phyloP scores from a whole-genome alignment of 1,140 invertebrate species.

The Helicoverpa armigera region DNA sequence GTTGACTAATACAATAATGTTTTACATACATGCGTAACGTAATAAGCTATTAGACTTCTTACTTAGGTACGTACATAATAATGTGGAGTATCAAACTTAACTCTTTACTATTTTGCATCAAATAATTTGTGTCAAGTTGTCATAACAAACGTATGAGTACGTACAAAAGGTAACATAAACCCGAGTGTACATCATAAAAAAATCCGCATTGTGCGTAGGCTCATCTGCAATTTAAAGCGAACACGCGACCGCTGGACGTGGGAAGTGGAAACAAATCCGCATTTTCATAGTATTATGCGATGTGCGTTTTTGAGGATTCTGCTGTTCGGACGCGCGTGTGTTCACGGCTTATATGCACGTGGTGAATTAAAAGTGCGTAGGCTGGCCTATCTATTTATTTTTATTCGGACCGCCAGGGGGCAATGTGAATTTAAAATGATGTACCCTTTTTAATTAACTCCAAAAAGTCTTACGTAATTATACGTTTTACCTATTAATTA shows the following conservation, averaged over 20 bases:
- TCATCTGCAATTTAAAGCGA: not conserved
- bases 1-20: slow-evolving; percentile 30
- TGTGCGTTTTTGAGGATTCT: not conserved
- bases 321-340: not conserved
- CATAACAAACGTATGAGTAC: too few species aligned
- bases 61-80: not conserved
- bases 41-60: slow-evolving; percentile 12
- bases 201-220: not conserved
- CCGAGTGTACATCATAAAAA: slow-evolving; percentile 1
- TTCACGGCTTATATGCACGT: not conserved
- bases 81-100: slow-evolving; percentile 1
- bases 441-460: not conserved
- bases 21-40: slow-evolving; percentile 14
- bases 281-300: not conserved
- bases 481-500: slow-evolving; percentile 12
- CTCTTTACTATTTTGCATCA: not conserved
- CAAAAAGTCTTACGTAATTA: not conserved
- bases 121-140: not conserved
- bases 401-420: not conserved
- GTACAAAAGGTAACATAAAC: not conserved
- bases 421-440: not conserved
- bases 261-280: not conserved
- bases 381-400: too few species aligned
- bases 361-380: too few species aligned
- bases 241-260: not conserved